Evolutionary conservation across 2,113 vertebrate genomes (phyloP).

Genomic region (Laticauda laticaudata): DNA sequence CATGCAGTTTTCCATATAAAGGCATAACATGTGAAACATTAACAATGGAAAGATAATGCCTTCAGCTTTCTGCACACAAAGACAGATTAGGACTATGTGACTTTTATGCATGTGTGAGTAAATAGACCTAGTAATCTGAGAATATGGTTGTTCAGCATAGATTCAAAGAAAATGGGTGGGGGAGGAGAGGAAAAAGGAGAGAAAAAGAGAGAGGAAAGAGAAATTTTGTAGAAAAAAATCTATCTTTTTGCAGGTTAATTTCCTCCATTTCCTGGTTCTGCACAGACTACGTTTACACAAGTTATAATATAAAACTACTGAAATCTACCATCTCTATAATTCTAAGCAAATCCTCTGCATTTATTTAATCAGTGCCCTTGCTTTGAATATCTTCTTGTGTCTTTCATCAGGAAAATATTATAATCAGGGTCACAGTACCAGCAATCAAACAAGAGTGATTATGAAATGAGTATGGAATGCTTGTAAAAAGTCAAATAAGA

Average conservation of each 20-base stretch:
- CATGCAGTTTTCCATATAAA: not conserved
- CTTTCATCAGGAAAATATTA: slow-evolving; percentile 57
- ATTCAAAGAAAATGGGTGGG: not conserved
- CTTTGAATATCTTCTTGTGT: slow-evolving; percentile 7
- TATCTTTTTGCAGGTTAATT: not conserved
- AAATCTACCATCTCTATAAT: not conserved
- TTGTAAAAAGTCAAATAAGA: slow-evolving; percentile 49
- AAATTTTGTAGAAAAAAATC: not conserved
- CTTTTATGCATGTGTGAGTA: not conserved
- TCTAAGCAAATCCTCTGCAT: slow-evolving; percentile 19
- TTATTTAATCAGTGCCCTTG: slow-evolving; percentile 24
- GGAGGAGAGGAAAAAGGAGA: not conserved
- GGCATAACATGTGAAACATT: not conserved
- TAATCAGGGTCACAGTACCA: slow-evolving; percentile 47
- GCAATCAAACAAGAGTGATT: slow-evolving; percentile 64
- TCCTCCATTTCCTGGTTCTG: not conserved
- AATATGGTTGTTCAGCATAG: not conserved
- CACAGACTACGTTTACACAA: not conserved
- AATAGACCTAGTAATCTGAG: not conserved
- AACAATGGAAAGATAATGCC: not conserved
- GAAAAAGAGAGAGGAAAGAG: not conserved
- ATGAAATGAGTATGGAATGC: slow-evolving; percentile 35
- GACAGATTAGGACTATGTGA: not conserved
- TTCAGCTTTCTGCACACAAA: not conserved
- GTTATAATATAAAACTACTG: not conserved